Conservation (phyloP, 2,888 invertebrate genomes). For the Diogma glabrata region DNA sequence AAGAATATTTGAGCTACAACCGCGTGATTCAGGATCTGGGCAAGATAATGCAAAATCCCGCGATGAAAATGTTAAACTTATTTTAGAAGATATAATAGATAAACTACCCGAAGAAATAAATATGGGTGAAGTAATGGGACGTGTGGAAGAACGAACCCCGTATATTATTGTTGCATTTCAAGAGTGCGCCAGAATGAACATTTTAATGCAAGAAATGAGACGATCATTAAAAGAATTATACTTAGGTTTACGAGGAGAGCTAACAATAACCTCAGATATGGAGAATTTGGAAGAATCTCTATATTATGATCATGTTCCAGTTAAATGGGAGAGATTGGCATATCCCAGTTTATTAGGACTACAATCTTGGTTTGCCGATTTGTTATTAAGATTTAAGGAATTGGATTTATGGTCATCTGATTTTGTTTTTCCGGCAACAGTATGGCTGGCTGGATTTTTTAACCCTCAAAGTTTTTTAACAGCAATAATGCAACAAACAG, state of each 20-base stretch:
- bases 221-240: constrained; percentile 75
- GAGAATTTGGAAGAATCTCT: constrained; percentile 72
- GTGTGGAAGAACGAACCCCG: constrained; percentile 81
- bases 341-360: constrained; percentile 80
- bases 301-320: constrained; percentile 79
- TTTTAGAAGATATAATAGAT: constrained; percentile 77
- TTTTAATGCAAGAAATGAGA: constrained; percentile 66
- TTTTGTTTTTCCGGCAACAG: constrained; percentile 74
- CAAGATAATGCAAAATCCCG: constrained; percentile 50
- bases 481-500: constrained; percentile 95
- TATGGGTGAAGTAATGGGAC: constrained; percentile 70
- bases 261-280: constrained; percentile 89
- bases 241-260: constrained; percentile 85
- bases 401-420: constrained; percentile 82
- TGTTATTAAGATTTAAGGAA: constrained; percentile 65
- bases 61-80: constrained; percentile 56
- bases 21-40: constrained; percentile 62
- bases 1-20: constrained; percentile 82
- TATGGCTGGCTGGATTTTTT: constrained; percentile 93
- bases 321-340: constrained; percentile 71
- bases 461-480: constrained; percentile 95
- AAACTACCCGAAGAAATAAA: constrained; percentile 83
- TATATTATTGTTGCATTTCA: constrained; percentile 86
- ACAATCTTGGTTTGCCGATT: constrained; percentile 78
- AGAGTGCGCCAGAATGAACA: constrained; percentile 92